Conservation (phyloP, 2,113 vertebrate genomes). For the Australoheros scitulus region DNA sequence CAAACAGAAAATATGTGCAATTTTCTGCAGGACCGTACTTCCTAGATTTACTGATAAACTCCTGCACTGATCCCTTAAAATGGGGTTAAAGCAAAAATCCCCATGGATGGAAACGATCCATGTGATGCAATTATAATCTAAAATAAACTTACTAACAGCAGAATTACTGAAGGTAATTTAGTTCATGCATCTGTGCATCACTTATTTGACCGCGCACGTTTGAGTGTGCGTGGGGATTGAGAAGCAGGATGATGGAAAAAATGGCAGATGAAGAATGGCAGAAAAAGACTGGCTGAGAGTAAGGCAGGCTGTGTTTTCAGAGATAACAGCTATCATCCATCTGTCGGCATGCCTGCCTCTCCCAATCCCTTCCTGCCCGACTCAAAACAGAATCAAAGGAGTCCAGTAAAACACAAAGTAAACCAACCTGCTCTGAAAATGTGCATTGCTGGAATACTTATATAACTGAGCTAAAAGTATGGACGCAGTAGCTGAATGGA, state of each 20-base stretch:
- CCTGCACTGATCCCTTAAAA: neutral
- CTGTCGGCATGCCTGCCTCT: constrained; percentile 19
- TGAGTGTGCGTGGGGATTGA: neutral
- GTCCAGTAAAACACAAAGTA: constrained; percentile 7
- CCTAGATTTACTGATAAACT: constrained; percentile 1
- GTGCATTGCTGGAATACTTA: neutral
- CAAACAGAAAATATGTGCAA: neutral
- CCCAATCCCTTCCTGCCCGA: constrained; percentile 7
- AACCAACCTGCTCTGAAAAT: neutral
- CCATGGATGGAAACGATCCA: neutral
- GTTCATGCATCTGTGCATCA: neutral
- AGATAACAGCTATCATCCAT: constrained; percentile 48
- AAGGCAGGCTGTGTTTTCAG: constrained; percentile 29
- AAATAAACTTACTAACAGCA: neutral
- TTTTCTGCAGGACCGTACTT: neutral
- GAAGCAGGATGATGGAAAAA: neutral
- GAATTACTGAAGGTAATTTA: neutral
- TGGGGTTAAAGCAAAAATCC: neutral
- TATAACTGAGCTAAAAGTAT: neutral
- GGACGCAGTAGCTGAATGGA: neutral
- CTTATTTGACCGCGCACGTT: neutral
- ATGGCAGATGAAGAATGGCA: neutral
- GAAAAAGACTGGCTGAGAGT: constrained; percentile 9
- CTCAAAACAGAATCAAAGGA: constrained; percentile 27
- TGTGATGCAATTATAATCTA: neutral